Evolutionary conservation across 2,888 invertebrate species (phyloP).

Genomic region (Macropis europaea): DNA sequence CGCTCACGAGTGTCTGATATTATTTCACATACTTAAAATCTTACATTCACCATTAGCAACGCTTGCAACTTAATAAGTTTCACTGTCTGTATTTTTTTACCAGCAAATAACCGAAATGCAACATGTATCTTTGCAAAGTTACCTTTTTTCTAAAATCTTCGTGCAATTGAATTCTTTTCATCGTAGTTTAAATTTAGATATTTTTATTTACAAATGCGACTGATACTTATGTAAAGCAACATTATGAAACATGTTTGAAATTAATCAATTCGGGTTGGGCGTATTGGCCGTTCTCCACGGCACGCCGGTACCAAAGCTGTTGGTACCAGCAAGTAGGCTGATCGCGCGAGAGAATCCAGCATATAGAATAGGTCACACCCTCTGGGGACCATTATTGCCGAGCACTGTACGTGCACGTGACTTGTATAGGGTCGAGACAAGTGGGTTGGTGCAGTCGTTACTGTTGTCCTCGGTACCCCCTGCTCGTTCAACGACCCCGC

Average conservation of each 20-base stretch:
- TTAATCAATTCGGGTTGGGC: neutral
- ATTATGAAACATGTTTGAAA: neutral
- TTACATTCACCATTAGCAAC: neutral
- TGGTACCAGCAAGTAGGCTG: conserved; percentile 39
- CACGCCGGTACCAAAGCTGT: conserved; percentile 27
- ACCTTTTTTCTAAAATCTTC: no score
- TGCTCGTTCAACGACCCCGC: conserved; percentile 76
- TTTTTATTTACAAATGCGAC: no score
- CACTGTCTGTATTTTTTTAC: neutral
- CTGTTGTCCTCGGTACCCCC: conserved; percentile 70
- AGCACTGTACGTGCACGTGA: conserved; percentile 68
- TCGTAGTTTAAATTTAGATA: no score
- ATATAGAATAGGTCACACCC: conserved; percentile 67
- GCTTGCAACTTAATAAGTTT: neutral
- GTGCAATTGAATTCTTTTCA: no score
- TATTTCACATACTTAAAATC: neutral
- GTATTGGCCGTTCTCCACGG: conserved; percentile 11
- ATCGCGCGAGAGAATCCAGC: conserved; percentile 53
- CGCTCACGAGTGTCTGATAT: neutral
- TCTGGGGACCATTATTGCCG: conserved; percentile 63
- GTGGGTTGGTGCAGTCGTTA: conserved; percentile 64
- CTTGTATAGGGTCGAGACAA: conserved; percentile 64
- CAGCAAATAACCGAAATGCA: neutral
- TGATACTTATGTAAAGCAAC: no score
- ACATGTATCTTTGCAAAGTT: no score